These are phyloP conservation scores for Cerastis leucographa DNA, from an alignment of 2,888 invertebrate genomes.

Conservation along the genomic window DNA sequence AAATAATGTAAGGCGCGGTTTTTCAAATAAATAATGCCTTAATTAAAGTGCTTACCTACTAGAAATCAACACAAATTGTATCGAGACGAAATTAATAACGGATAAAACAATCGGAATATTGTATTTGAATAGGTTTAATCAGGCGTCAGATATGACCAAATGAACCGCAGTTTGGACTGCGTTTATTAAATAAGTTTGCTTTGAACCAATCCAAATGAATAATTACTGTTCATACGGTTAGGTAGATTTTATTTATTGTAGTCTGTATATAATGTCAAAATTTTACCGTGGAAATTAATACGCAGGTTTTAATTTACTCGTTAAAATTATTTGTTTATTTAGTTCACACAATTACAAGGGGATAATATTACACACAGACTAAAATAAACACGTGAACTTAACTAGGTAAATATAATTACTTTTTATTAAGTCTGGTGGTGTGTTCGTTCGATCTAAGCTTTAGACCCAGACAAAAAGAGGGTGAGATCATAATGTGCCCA, in stretches of 20 bases:
- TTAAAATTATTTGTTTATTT: conserved; percentile 38
- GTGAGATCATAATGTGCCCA: background rate
- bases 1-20: background rate
- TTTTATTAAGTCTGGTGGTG: background rate
- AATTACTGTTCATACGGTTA: conserved; percentile 63
- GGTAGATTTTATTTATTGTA: conserved; percentile 42
- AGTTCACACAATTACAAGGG: background rate
- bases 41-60: background rate
- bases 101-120: conserved; percentile 64
- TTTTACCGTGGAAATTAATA: conserved; percentile 40
- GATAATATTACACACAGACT: background rate
- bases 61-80: conserved; percentile 55
- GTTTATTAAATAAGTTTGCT: conserved; percentile 72
- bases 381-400: background rate
- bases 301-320: conserved; percentile 22
- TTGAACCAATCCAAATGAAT: conserved; percentile 71
- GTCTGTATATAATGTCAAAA: conserved; percentile 42
- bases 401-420: background rate
- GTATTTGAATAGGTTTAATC: conserved; percentile 70
- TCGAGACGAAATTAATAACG: conserved; percentile 63
- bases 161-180: conserved; percentile 68
- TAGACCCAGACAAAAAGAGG: background rate
- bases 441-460: background rate
- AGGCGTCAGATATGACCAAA: conserved; percentile 71
- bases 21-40: background rate